These are phyloP conservation scores for Melanophora roralis DNA, from an alignment of 2,888 invertebrate species.

Conservation along the genomic window DNA sequence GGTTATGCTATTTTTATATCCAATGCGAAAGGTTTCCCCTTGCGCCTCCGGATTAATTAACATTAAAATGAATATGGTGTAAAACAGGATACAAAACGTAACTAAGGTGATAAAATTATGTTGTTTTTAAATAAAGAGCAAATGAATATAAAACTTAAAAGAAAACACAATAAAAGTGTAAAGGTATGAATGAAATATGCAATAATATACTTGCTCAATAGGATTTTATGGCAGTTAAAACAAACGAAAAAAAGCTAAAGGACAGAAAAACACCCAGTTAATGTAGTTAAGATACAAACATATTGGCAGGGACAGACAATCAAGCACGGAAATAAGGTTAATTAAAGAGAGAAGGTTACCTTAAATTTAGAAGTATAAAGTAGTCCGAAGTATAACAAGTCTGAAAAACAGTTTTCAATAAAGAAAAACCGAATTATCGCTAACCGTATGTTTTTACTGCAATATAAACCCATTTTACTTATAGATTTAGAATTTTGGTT, in stretches of 20 bases:
- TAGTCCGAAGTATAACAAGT: too few species aligned
- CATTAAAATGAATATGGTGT: background rate
- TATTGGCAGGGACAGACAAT: background rate
- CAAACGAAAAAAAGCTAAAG: background rate
- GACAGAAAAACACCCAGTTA: background rate
- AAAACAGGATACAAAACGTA: background rate
- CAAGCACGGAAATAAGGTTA: background rate
- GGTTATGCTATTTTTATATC: background rate
- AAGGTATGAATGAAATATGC: slow-evolving; percentile 15
- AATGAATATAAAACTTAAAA: background rate
- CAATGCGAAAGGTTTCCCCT: too few species aligned
- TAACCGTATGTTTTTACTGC: too few species aligned
- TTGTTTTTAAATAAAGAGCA: background rate
- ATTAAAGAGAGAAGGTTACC: too few species aligned
- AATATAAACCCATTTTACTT: too few species aligned
- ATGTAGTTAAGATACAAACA: background rate
- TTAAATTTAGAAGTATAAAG: too few species aligned
- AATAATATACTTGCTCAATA: slow-evolving; percentile 21
- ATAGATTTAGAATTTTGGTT: too few species aligned
- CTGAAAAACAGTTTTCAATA: too few species aligned
- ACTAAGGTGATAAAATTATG: background rate
- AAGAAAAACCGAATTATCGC: too few species aligned
- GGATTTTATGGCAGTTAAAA: slow-evolving; percentile 2
- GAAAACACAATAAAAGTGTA: background rate
- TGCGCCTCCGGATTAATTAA: slow-evolving; percentile 3